phyloP scores from a whole-genome alignment of 35 echinoderm and acorn worm species.

The Chiridota heheva region DNA sequence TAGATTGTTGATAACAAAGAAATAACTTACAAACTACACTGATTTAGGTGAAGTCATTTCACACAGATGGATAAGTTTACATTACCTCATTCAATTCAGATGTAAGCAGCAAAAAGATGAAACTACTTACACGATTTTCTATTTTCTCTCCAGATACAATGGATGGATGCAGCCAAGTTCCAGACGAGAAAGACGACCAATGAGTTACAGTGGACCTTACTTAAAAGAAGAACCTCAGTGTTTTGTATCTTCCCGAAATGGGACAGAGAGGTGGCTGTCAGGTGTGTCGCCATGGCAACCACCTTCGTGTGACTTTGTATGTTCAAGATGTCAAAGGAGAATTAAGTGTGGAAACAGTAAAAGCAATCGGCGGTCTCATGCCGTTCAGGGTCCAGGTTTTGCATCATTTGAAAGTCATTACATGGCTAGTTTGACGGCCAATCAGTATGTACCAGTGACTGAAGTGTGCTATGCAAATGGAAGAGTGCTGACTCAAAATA shows the following conservation, averaged over 20 bases:
- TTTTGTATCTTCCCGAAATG: background rate
- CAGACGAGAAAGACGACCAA: slow-evolving; percentile 42
- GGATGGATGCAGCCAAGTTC: slow-evolving; percentile 33
- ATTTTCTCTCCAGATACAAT: slow-evolving; percentile 17
- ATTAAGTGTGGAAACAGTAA: slow-evolving; percentile 46
- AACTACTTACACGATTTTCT: too few species aligned
- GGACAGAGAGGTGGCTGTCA: slow-evolving; percentile 12
- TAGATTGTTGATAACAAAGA: too few species aligned
- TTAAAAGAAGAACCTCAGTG: slow-evolving; percentile 38
- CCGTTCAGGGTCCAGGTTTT: slow-evolving; percentile 51
- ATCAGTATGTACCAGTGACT: slow-evolving; percentile 38
- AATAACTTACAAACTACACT: too few species aligned
- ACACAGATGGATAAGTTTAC: too few species aligned
- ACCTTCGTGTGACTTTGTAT: slow-evolving; percentile 71
- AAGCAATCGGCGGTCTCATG: slow-evolving; percentile 36
- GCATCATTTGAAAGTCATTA: slow-evolving; percentile 93
- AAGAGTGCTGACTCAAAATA: slow-evolving; percentile 47
- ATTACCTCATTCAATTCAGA: too few species aligned
- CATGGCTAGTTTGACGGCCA: slow-evolving; percentile 61
- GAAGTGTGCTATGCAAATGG: slow-evolving; percentile 47
- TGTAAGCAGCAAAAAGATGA: too few species aligned
- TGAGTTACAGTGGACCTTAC: slow-evolving; percentile 43
- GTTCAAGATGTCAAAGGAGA: slow-evolving; percentile 77
- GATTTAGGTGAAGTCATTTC: too few species aligned
- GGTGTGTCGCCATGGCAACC: slow-evolving; percentile 51